phyloP scores from a whole-genome alignment of 2,888 invertebrate genomes.

The Habroteleia sp. region DNA sequence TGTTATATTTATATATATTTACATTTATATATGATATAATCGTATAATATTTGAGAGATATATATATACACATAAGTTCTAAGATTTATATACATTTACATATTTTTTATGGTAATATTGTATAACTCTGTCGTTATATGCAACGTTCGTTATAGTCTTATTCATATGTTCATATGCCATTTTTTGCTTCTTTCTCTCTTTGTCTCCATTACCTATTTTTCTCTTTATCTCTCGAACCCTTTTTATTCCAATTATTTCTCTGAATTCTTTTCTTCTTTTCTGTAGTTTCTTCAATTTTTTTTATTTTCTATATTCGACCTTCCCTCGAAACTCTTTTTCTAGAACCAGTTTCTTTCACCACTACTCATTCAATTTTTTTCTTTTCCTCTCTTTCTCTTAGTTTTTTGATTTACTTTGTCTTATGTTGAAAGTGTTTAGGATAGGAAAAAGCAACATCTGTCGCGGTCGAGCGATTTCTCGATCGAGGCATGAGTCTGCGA shows the following conservation, averaged over 20 bases:
- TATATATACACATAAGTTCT: constrained; percentile 56
- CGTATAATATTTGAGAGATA: constrained; percentile 46
- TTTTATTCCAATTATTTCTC: constrained; percentile 7
- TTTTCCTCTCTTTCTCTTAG: constrained; percentile 28
- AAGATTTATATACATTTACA: constrained; percentile 58
- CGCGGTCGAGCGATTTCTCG: constrained; percentile 78
- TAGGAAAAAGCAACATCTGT: constrained; percentile 63
- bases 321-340: constrained; percentile 23
- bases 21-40: constrained; percentile 28
- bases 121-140: constrained; percentile 70
- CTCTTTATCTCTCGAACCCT: constrained; percentile 1
- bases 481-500: constrained; percentile 66
- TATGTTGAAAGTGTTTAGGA: constrained; percentile 73
- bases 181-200: constrained; percentile 17
- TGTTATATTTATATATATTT: constrained; percentile 60
- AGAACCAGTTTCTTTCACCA: constrained; percentile 44
- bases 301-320: not conserved
- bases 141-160: constrained; percentile 65
- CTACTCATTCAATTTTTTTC: constrained; percentile 6
- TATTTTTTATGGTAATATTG: constrained; percentile 71
- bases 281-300: constrained; percentile 4
- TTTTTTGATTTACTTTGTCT: constrained; percentile 60
- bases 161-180: constrained; percentile 51
- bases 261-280: constrained; percentile 21
- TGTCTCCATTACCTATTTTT: too few species aligned